Conservation (phyloP, 2,888 invertebrate species). For the Loripinus fragilis region DNA sequence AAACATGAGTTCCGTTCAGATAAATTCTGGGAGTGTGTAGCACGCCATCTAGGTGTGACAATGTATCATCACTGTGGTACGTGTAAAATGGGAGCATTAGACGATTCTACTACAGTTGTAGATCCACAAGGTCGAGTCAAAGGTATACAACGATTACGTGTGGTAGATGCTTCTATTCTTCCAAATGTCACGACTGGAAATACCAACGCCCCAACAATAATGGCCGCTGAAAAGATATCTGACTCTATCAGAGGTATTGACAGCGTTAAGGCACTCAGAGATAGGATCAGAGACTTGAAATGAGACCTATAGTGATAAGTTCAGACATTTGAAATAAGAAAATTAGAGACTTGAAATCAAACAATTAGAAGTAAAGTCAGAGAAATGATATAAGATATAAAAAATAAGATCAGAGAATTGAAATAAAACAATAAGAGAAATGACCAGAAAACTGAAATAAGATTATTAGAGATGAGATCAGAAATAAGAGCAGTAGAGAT, state of each 20-base stretch:
- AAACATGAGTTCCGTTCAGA: too few relatives aligned
- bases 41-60: neutral
- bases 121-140: slow-evolving; percentile 84
- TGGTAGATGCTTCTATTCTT: neutral
- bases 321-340: too few relatives aligned
- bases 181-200: neutral
- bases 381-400: too few relatives aligned
- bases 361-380: too few relatives aligned
- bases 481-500: too few relatives aligned
- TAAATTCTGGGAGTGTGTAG: neutral
- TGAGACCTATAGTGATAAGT: too few relatives aligned
- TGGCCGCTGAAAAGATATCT: neutral
- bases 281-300: too few relatives aligned
- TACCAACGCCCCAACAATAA: neutral
- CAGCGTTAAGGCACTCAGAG: neutral
- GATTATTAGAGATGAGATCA: too few relatives aligned
- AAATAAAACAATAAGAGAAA: too few relatives aligned
- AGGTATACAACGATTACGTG: neutral
- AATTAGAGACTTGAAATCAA: too few relatives aligned
- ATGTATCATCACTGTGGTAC: slow-evolving; percentile 88
- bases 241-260: neutral
- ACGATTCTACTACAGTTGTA: slow-evolving; percentile 86
- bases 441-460: too few relatives aligned
- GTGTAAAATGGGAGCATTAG: slow-evolving; percentile 87
- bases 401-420: too few relatives aligned